Evolutionary conservation across 2,797 vertebrate species (phyloP), one percentile per base, ranked within the genome.

Genomic region (Phoeniculus purpureus): DNA sequence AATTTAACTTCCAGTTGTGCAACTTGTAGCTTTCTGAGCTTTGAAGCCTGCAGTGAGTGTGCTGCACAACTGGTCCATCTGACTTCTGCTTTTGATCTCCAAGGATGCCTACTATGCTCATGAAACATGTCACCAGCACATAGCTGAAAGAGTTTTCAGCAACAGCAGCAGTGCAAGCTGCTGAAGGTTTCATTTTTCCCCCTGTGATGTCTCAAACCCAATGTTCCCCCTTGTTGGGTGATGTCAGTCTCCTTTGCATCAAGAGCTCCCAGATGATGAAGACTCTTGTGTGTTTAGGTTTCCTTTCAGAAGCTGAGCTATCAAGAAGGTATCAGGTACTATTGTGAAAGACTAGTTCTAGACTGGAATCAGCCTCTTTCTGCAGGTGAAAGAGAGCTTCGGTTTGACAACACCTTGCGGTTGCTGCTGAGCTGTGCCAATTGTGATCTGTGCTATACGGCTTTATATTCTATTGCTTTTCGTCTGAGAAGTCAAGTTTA

Each of bases 1-100:
- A 73, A 85, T 94, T 87, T 95, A 95, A 92, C 93, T 94, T 96
- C 81, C 76, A 95, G 92, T 94, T 94, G 81, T 91, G 86, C 92
- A 94, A 83, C 84, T 96, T 90, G 56, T 81, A 68, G 40, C 64
- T 94, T 93, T 95, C 56, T 89, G 73, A 90, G 91, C 92, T 94
- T 82, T 94, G 92, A 90, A 94, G 62, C 59, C 34, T 90, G n/a
- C 66, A 75, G 31, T 0, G 6, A 73, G 34, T 1, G 62, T 87
- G 59, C 89, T 92, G 70, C 32, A 85, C 87, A 87, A 89, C 87
- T 93, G 66, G 52, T 85, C 62, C 84, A 76, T 60, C 70, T 78
- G 79, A 94, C 9, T 92, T 89, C 34, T 78, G 40, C 31, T 32
- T 92, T 90, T 93, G 45, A 92, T 90, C 56, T 81, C 85, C 20